These are phyloP conservation scores for Lordiphosa clarofinis DNA, from an alignment of 1,140 invertebrate genomes.

Conservation along the genomic window DNA sequence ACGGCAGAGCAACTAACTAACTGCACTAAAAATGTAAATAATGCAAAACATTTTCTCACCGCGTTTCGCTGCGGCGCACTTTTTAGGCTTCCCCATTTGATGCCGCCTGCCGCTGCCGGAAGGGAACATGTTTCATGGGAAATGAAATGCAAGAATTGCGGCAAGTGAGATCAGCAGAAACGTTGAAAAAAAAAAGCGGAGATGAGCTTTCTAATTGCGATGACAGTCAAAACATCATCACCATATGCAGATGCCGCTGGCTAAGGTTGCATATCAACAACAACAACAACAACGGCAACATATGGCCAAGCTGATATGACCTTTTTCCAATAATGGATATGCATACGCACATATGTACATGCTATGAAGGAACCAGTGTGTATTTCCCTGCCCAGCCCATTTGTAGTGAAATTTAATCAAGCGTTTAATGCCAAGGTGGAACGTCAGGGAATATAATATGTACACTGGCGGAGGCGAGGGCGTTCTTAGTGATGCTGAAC, in stretches of 20 bases:
- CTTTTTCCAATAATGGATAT: conserved; percentile 58
- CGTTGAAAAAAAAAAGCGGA: not conserved
- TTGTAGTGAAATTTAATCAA: conserved; percentile 79
- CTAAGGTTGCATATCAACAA: conserved; percentile 22
- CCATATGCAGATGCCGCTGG: conserved; percentile 25
- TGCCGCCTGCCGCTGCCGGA: conserved; percentile 11
- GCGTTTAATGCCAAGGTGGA: conserved; percentile 78
- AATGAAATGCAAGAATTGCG: conserved; percentile 62
- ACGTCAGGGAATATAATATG: conserved; percentile 66
- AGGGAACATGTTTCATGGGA: conserved; percentile 59
- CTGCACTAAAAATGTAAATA: conserved; percentile 67
- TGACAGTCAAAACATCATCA: conserved; percentile 49
- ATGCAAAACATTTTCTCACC: conserved; percentile 78
- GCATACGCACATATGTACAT: conserved; percentile 26
- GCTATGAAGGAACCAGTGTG: conserved; percentile 8
- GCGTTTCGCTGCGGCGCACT: conserved; percentile 65
- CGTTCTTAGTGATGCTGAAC: conserved; percentile 57
- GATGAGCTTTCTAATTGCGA: conserved; percentile 60
- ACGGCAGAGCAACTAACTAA: conserved; percentile 33
- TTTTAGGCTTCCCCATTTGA: conserved; percentile 61
- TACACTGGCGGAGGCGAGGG: conserved; percentile 38
- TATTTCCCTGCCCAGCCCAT: conserved; percentile 50
- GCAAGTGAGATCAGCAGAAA: conserved; percentile 32
- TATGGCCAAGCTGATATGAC: conserved; percentile 56
- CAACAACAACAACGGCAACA: conserved; percentile 28